Evolutionary conservation across 2,888 invertebrate genomes (phyloP).

Genomic region (Dicycla oo): DNA sequence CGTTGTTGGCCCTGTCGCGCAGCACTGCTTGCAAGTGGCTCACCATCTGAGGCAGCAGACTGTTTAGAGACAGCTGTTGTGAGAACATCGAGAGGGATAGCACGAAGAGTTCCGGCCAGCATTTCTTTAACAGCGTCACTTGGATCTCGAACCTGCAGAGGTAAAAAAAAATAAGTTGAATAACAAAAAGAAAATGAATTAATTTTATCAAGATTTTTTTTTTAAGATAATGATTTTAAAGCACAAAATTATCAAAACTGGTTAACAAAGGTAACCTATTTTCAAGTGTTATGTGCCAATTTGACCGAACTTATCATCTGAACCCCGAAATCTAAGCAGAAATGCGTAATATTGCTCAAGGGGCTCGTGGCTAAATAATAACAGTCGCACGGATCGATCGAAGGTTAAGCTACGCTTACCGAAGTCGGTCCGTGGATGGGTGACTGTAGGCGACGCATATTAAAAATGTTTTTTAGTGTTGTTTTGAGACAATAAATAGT

Average conservation of each 20-base stretch:
- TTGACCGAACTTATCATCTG: not conserved
- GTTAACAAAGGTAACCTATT: not conserved
- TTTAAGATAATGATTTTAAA: too few relatives aligned
- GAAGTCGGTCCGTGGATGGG: too few relatives aligned
- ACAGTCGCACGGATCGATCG: too few relatives aligned
- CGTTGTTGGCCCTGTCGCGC: slow-evolving; percentile 76
- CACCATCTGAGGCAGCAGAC: slow-evolving; percentile 95
- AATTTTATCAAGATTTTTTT: not conserved
- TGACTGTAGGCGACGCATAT: too few relatives aligned
- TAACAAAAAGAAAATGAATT: too few relatives aligned
- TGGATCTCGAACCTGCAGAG: slow-evolving; percentile 93
- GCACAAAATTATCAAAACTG: not conserved
- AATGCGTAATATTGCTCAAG: not conserved
- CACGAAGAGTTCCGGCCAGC: slow-evolving; percentile 98
- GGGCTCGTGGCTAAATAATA: not conserved
- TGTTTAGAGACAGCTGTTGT: slow-evolving; percentile 93
- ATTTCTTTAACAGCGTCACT: slow-evolving; percentile 95
- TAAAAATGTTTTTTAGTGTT: too few relatives aligned
- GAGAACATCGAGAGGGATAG: slow-evolving; percentile 97
- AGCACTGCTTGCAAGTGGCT: slow-evolving; percentile 94
- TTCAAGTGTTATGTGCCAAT: not conserved
- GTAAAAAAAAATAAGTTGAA: not conserved
- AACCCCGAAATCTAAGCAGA: not conserved
- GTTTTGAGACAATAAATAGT: too few relatives aligned
- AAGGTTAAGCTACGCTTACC: too few relatives aligned